phyloP scores from a whole-genome alignment of 2,113 vertebrate species.

The Hepsetus odoe region DNA sequence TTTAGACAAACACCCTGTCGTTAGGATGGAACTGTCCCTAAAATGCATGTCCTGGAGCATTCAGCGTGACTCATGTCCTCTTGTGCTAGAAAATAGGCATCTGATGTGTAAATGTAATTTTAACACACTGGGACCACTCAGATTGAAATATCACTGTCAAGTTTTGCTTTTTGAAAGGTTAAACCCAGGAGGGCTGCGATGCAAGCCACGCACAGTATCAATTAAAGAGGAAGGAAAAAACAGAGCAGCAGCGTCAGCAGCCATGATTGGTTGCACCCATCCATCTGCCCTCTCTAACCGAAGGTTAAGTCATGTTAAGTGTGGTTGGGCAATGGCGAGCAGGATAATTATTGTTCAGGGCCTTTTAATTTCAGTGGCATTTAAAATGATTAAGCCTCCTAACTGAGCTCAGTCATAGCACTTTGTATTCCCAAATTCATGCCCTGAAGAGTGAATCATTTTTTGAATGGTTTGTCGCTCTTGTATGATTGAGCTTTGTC shows the following conservation, averaged over 20 bases:
- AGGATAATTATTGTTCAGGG: conserved; percentile 53
- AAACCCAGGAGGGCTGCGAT: conserved; percentile 36
- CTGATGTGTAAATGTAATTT: conserved; percentile 21
- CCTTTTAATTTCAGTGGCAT: conserved; percentile 68
- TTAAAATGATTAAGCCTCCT: conserved; percentile 66
- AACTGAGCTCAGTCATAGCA: conserved; percentile 53
- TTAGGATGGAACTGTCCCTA: conserved; percentile 23
- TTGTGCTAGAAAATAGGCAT: neutral
- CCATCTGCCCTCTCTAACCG: conserved; percentile 52
- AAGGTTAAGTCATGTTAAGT: conserved; percentile 64
- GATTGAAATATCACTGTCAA: conserved; percentile 58
- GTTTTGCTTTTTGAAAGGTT: conserved; percentile 49
- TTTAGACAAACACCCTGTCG: conserved; percentile 11
- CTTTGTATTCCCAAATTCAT: conserved; percentile 55
- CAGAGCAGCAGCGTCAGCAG: neutral
- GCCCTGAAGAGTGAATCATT: conserved; percentile 51
- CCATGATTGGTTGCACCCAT: conserved; percentile 51
- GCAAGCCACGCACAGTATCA: conserved; percentile 48
- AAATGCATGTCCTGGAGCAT: neutral
- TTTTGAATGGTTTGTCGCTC: conserved; percentile 61
- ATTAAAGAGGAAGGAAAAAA: conserved; percentile 43
- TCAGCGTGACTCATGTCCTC: neutral
- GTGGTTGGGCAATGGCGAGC: conserved; percentile 52
- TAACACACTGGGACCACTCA: conserved; percentile 20
- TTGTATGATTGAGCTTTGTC: conserved; percentile 68